Evolutionary conservation across 2,113 vertebrate genomes (phyloP), one percentile per base, ranked within the genome.

Genomic region (Barbus barbus): DNA sequence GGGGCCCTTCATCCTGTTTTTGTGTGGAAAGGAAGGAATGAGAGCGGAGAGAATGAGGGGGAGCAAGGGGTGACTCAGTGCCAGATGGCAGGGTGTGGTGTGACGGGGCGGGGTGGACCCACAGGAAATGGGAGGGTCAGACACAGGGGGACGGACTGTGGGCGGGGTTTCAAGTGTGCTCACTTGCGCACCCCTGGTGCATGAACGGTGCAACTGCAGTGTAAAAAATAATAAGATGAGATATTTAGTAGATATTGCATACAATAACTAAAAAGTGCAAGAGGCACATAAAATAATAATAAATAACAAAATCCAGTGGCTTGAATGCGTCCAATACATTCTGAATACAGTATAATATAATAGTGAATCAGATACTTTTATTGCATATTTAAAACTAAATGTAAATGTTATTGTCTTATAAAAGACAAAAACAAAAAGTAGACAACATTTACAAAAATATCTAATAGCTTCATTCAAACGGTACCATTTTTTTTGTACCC

Each of bases 101-200:
- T 41, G 4, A 53, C 24, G 87, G 28, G 71, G 78, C 48, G 38
- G 85, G 73, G 72, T 31, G 12, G 78, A 14, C 61, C 53, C 71
- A 83, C 92, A 93, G 92, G 91, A 94, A 91, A 89, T 90, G 86
- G 94, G 94, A 91, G 92, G 92, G 88, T 86, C 81, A 86, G 85
- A 58, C 36, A 26, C 33, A 74, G 74, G 83, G 90, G 94, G 94
- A 85, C 48, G 93, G 87, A 0, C n/a, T 60, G 2, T 82, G 91
- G 94, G 94, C 48, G 94, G 91, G 90, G 92, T 84, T 77, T 91
- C 56, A 53, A 44, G 14, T 1, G 60, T 94, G 94, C 94, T 98
- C 97, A 94, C 96, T 95, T 99, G 97, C 97, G 95, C 97, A 0
- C 97, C 93, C 94, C 93, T 97, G 94, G 96, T 92, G 97, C 91